phyloP scores from a whole-genome alignment of 2,113 vertebrate species.

The Oncorhynchus keta region DNA sequence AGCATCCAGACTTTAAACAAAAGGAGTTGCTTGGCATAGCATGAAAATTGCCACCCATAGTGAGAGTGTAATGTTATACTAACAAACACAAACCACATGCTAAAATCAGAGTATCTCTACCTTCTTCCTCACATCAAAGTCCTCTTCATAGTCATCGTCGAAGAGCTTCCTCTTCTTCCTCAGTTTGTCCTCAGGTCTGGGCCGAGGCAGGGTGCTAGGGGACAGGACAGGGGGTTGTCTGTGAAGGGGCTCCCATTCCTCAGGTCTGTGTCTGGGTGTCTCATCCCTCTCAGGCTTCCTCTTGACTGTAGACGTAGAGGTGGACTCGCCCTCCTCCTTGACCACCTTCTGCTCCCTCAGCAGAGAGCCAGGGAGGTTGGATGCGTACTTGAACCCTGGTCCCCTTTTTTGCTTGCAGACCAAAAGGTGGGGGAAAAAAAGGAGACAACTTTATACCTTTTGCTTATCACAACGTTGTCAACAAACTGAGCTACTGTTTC shows the following conservation, averaged over 20 bases:
- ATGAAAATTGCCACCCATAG: not conserved
- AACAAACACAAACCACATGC: not conserved
- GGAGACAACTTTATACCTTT: conserved; percentile 94
- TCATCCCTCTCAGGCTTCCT: conserved; percentile 88
- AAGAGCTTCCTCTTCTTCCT: conserved; percentile 91
- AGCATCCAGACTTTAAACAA: not conserved
- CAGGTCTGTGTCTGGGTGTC: conserved; percentile 78
- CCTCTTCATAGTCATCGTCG: conserved; percentile 84
- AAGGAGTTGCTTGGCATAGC: not conserved
- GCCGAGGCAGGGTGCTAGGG: conserved; percentile 78
- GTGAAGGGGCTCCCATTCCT: conserved; percentile 86
- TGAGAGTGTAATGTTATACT: not conserved
- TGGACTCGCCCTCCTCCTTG: conserved; percentile 84
- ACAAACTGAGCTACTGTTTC: not conserved
- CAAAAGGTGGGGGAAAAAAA: conserved; percentile 80
- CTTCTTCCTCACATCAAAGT: conserved; percentile 83
- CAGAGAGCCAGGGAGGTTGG: conserved; percentile 96
- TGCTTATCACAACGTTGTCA: conserved; percentile 44
- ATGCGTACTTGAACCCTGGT: conserved; percentile 98
- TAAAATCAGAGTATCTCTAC: conserved; percentile 58
- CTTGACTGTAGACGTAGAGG: conserved; percentile 62
- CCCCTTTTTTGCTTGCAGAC: conserved; percentile 99
- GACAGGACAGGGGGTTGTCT: conserved; percentile 72
- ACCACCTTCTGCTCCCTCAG: conserved; percentile 94
- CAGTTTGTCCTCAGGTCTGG: conserved; percentile 88